phyloP scores from a whole-genome alignment of 2,113 vertebrate genomes.

The Ellobius talpinus region DNA sequence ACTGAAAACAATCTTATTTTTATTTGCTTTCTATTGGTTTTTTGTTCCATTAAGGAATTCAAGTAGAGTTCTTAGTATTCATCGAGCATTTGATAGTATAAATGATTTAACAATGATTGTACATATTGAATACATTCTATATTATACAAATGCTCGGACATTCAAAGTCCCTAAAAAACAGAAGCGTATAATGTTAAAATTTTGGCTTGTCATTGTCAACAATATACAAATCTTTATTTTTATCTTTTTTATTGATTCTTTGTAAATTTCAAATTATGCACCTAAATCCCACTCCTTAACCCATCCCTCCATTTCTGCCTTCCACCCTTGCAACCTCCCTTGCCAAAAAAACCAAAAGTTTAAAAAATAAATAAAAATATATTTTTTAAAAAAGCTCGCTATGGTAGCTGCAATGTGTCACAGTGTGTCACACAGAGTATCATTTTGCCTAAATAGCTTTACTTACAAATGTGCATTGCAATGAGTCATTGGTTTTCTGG shows the following conservation, averaged over 20 bases:
- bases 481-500: background rate
- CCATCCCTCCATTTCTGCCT: background rate
- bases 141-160: constrained; percentile 36
- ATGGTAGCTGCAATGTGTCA: background rate
- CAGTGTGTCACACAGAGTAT: background rate
- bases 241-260: background rate
- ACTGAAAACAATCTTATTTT: constrained; percentile 34
- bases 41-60: constrained; percentile 28
- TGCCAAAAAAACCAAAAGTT: background rate
- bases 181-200: constrained; percentile 22
- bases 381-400: background rate
- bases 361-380: background rate
- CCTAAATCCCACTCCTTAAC: background rate
- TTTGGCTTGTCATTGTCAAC: background rate
- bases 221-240: background rate
- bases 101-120: constrained; percentile 61
- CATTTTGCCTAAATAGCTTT: background rate
- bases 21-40: constrained; percentile 43
- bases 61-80: constrained; percentile 50
- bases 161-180: constrained; percentile 43
- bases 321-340: background rate
- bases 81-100: constrained; percentile 68
- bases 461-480: background rate
- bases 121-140: constrained; percentile 12
- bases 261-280: background rate